Base-by-base conservation (phyloP, 2,797 vertebrate species). In the Urocyon cinereoargenteus region DNA sequence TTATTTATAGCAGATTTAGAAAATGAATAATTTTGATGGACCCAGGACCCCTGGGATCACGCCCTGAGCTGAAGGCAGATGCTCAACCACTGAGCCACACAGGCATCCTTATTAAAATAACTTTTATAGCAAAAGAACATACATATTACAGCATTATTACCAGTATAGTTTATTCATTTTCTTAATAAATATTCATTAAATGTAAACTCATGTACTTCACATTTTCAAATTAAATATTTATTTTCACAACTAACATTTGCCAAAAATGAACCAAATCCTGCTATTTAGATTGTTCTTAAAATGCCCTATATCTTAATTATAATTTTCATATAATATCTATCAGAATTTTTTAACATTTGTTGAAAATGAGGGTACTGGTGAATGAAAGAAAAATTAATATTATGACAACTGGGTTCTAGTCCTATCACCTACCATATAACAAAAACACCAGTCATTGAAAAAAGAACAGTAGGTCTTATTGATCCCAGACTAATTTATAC, bases 191-290 rank as follows among this genome's bases (percentile, higher is more conserved):
- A 13, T 31, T 79, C 19, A 26, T 26, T 78, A 34, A 61, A 61
- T 4, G 66, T 84, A 86, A 92, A 78, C 24, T 70, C 13, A 88
- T 61, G 51, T 11, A 66, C 10, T 75, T 90, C 14, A 77, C 16
- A 81, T 22, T 81, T 78, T 55, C 19, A 45, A 68, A 62, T 91
- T 51, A 86, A 66, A 49, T 83, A 62, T 73, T 61, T 83, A 40
- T 51, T 83, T 91, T 57, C 4, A 83, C 88, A 73, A 31, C 16
- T 68, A 51, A 45, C 2, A 64, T 78, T 88, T 86, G 7, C 21
- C 72, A 85, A 40, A 40, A 59, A 70, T 51, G 12, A 97, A 9
- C 8, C 16, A 93, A 81, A 24, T 0, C 5, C 3, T 86, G 2
- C 0, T 72, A 26, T 45, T 62, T 51, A 22, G 57, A 6, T 90